A percentile compares a stretch with the other conserved stretches of the same genome.
Conservation (phyloP, 2,113 vertebrate species). For the Delphinus delphis region DNA sequence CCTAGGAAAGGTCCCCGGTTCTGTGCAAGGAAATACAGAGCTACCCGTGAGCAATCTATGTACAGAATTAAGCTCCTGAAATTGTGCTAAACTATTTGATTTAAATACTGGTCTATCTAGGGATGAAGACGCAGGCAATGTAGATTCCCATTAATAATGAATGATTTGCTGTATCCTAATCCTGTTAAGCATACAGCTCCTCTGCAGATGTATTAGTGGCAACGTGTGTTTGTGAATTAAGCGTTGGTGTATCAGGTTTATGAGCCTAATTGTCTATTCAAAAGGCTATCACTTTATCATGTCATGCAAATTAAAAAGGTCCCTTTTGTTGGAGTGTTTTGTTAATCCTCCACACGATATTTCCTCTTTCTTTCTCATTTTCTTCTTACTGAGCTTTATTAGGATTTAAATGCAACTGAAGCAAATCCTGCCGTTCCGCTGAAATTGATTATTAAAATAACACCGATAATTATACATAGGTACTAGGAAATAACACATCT, state of each 20-base stretch:
- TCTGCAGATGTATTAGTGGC: slow-evolving; percentile 61
- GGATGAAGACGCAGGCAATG: slow-evolving; percentile 68
- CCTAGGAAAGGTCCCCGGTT: background rate
- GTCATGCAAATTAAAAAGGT: slow-evolving; percentile 79
- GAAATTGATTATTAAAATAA: slow-evolving; percentile 79
- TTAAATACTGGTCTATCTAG: slow-evolving; percentile 69
- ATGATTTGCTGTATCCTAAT: slow-evolving; percentile 76
- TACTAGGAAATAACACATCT: slow-evolving; percentile 62
- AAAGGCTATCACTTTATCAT: slow-evolving; percentile 80
- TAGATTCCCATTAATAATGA: slow-evolving; percentile 72
- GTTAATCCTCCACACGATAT: slow-evolving; percentile 70
- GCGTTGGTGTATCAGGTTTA: slow-evolving; percentile 71
- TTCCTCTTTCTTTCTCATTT: slow-evolving; percentile 81
- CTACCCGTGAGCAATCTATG: background rate
- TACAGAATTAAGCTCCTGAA: slow-evolving; percentile 67
- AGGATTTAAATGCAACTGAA: slow-evolving; percentile 78
- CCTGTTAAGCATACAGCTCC: slow-evolving; percentile 74
- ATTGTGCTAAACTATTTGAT: slow-evolving; percentile 75
- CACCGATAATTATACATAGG: slow-evolving; percentile 75
- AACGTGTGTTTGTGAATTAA: slow-evolving; percentile 75
- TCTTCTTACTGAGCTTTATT: slow-evolving; percentile 77
- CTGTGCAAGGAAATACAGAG: background rate
- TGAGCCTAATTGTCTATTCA: slow-evolving; percentile 77
- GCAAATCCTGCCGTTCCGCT: slow-evolving; percentile 77
- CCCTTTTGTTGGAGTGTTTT: slow-evolving; percentile 75